Evolutionary conservation across 2,113 vertebrate species (phyloP).

Genomic region (Scalopus aquaticus): DNA sequence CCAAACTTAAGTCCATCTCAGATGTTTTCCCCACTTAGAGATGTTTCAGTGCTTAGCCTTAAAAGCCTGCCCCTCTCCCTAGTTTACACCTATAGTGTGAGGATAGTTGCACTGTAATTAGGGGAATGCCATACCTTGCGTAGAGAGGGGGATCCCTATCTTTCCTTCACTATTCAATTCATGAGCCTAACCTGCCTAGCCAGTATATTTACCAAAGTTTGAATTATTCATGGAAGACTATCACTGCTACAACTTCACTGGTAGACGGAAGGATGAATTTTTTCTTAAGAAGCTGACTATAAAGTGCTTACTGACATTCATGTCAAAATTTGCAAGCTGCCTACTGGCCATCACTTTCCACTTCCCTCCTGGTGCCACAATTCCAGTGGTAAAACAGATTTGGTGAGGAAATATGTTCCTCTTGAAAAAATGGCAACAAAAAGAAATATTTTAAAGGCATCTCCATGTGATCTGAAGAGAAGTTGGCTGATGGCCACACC

Average conservation of each 20-base stretch:
- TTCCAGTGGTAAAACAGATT: not conserved
- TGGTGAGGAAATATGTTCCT: not conserved
- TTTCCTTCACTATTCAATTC: not conserved
- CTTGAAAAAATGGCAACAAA: not conserved
- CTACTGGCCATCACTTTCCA: not conserved
- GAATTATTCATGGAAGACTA: not conserved
- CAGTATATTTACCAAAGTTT: not conserved
- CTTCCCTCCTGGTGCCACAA: not conserved
- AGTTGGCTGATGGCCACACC: not conserved
- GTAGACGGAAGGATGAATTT: not conserved
- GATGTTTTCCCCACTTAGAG: not conserved
- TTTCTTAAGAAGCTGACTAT: not conserved
- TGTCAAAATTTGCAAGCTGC: not conserved
- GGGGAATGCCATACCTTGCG: not conserved
- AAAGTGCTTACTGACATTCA: not conserved
- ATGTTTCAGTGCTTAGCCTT: not conserved
- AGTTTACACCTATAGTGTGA: not conserved
- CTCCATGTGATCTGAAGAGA: not conserved
- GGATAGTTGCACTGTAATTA: fast-evolving
- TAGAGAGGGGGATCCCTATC: fast-evolving
- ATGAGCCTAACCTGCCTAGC: not conserved
- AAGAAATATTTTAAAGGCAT: not conserved
- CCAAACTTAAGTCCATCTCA: not conserved
- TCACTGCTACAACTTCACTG: not conserved
- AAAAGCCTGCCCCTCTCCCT: not conserved